Base-by-base conservation (phyloP, 2,113 vertebrate genomes). In the Taurulus bubalis region DNA sequence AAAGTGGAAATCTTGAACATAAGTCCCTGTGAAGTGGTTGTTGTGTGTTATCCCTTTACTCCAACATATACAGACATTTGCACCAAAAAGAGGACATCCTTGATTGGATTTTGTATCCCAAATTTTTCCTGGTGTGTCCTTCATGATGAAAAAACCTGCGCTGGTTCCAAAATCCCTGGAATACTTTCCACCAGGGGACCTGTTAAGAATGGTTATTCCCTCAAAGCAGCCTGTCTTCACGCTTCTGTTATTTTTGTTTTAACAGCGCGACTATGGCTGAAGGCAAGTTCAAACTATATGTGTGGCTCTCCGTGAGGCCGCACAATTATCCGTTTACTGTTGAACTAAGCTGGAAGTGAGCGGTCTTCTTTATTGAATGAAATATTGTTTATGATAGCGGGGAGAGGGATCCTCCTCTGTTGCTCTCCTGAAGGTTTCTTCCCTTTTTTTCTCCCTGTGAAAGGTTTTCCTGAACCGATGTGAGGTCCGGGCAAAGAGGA, bases 81-180 rank as follows among this genome's bases (percentile, higher is more conserved):
- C 47, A 24, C 40, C n/a, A 60, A 28, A 26, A 71, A 47, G 73
- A 53, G 20, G 9, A 55, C 24, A 15, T 22, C 8, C 30, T 56
- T 71, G 1, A 36, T 62, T 59, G 91, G 90, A 93, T 91, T 95
- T 92, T 94, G 16, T 75, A 24, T 32, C 16, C 9, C 28, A 69
- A 14, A 72, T 82, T 20, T 34, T 79, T 12, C 32, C 51, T 59
- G 30, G 28, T 67, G 42, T n/a, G 55, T 55, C 28, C 26, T 34
- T 1, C 56, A 9, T 20, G 49, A 36, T 56, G 24, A 49, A 71
- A 71, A 60, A 71, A 60, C 51, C 26, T 65, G 63, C 16, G 1
- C 59, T 32, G 38, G 49, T 59, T 75, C 12, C 18, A 51, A 78
- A 90, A 81, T 67, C 71, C 58, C 63, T 71, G 30, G 47, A 64